Evolutionary conservation across 2,113 vertebrate genomes (phyloP).

Genomic region (Mirounga angustirostris): DNA sequence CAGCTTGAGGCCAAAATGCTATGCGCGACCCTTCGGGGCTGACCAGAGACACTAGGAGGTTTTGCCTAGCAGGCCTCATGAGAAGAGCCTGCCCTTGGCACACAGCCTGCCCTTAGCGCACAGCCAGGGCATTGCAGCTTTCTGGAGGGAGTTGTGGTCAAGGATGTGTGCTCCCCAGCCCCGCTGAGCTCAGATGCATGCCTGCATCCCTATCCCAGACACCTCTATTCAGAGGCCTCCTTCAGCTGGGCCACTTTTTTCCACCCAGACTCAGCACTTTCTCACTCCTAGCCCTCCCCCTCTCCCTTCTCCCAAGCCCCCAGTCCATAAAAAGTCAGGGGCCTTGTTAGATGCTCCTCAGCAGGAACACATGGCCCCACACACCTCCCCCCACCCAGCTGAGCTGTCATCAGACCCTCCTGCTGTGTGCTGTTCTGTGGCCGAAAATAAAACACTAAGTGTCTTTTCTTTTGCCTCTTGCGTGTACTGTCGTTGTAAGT

Average conservation of each 20-base stretch:
- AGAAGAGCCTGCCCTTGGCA: background rate
- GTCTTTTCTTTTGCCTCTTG: background rate
- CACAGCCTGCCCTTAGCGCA: too few relatives aligned
- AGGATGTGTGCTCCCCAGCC: background rate
- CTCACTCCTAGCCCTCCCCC: too few relatives aligned
- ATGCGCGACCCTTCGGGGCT: background rate
- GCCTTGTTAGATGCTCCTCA: background rate
- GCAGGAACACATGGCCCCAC: rapidly evolving
- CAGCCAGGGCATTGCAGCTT: background rate
- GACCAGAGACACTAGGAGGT: background rate
- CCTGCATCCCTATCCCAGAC: too few relatives aligned
- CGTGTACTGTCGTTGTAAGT: background rate
- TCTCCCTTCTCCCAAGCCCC: background rate
- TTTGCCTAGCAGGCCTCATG: background rate
- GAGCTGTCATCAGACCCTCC: too few relatives aligned
- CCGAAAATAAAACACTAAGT: background rate
- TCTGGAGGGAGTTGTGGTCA: background rate
- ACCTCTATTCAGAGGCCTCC: background rate
- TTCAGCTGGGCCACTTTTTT: background rate
- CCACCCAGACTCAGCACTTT: background rate
- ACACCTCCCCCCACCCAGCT: background rate
- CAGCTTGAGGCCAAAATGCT: background rate
- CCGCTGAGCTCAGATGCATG: background rate
- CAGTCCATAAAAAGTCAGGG: background rate
- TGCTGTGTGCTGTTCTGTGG: background rate